A percentile compares a stretch with the other conserved stretches of the same genome.
Evolutionary conservation across 92 coral and sea anemone species (phyloP).

Genomic region (Actinernus sp.): DNA sequence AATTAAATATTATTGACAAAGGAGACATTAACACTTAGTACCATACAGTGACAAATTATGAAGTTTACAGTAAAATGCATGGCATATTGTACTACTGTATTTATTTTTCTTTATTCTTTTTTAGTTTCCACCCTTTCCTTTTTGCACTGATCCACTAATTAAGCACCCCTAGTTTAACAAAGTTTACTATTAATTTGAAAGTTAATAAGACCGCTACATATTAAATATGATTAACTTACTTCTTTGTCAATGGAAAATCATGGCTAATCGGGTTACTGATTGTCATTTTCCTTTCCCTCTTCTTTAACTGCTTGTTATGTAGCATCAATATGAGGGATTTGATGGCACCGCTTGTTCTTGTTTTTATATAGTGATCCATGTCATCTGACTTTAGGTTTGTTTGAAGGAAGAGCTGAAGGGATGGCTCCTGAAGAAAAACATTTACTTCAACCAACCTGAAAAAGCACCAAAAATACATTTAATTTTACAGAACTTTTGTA

Average conservation of each 20-base stretch:
- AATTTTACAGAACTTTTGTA: neutral
- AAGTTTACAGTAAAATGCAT: too few species aligned
- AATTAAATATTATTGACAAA: too few species aligned
- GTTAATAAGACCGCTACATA: too few species aligned
- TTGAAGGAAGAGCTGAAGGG: conserved; percentile 72
- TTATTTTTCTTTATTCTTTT: neutral
- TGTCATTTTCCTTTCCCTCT: conserved; percentile 12
- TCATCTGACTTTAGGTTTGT: conserved; percentile 51
- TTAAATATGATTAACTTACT: too few species aligned
- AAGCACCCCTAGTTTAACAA: too few species aligned
- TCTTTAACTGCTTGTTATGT: conserved; percentile 44
- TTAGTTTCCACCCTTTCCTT: neutral
- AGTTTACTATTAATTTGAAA: neutral
- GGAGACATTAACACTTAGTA: too few species aligned
- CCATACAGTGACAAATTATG: too few species aligned
- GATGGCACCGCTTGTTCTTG: conserved; percentile 77
- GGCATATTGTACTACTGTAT: too few species aligned
- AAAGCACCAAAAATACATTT: neutral
- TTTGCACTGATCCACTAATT: too few species aligned
- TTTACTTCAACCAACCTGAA: conserved; percentile 54
- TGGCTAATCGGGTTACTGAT: conserved; percentile 54
- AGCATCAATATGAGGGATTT: conserved; percentile 63
- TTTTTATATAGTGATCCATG: conserved; percentile 73
- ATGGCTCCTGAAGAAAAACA: conserved; percentile 65
- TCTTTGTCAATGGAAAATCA: conserved; percentile 75